A percentile compares a stretch with the other conserved stretches of the same genome.
Evolutionary conservation across 2,797 vertebrate genomes (phyloP).

Genomic region (Poliocrania exsul): DNA sequence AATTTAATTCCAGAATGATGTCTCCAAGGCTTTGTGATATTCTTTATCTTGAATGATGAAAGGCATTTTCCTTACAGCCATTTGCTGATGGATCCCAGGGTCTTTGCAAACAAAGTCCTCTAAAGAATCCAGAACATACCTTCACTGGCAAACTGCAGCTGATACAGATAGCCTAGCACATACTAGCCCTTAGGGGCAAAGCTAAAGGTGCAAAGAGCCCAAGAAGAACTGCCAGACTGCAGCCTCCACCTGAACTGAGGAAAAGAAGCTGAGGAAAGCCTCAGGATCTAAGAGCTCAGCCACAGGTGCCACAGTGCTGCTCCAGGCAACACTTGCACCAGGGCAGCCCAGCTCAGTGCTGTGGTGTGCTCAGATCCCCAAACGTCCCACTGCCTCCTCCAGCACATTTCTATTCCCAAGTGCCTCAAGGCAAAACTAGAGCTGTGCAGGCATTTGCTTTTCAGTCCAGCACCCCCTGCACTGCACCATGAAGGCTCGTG

Average conservation of each 20-base stretch:
- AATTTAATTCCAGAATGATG: slow-evolving; percentile 55
- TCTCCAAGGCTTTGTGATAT: slow-evolving; percentile 44
- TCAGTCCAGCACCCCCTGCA: not conserved
- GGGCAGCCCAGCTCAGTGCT: not conserved
- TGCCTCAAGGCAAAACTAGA: not conserved
- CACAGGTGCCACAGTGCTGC: accelerated
- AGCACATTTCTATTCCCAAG: not conserved
- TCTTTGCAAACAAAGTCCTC: slow-evolving; percentile 1
- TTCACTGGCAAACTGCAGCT: not conserved
- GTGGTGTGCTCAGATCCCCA: not conserved
- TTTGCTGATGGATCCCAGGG: not conserved
- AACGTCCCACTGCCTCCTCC: not conserved
- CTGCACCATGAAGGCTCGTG: not conserved
- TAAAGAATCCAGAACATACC: not conserved
- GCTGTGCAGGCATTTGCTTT: not conserved
- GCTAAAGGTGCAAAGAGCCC: not conserved
- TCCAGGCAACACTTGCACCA: accelerated
- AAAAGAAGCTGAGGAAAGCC: not conserved
- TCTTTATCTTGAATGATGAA: slow-evolving; percentile 35
- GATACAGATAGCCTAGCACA: not conserved
- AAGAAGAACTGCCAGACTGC: not conserved
- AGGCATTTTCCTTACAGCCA: slow-evolving; percentile 29
- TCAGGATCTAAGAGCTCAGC: not conserved
- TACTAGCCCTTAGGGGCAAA: not conserved
- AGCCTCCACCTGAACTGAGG: not conserved